A percentile compares a stretch with the other conserved stretches of the same genome.
phyloP scores from a whole-genome alignment of 2,113 vertebrate genomes.

The Mugil cephalus region DNA sequence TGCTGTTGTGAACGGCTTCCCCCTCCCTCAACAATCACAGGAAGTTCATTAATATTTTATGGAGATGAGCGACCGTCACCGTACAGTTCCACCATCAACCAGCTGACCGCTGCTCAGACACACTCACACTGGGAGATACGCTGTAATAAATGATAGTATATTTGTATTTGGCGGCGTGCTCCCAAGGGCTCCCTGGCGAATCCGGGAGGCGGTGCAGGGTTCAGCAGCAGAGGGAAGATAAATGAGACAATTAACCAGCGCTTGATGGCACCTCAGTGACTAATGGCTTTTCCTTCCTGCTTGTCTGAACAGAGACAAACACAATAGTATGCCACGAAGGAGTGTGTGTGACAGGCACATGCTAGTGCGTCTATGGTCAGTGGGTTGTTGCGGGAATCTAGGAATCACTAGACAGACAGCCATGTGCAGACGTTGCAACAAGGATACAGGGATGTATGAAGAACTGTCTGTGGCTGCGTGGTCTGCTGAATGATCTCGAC shows the following conservation, averaged over 20 bases:
- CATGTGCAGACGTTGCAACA: too few species aligned
- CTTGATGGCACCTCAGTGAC: conserved; percentile 75
- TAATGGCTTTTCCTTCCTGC: conserved; percentile 72
- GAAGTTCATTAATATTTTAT: conserved; percentile 28
- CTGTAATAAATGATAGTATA: conserved; percentile 33
- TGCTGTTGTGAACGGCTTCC: not conserved
- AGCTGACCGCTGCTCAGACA: conserved; percentile 2
- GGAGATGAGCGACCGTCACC: not conserved
- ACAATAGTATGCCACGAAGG: conserved; percentile 45
- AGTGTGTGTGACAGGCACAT: not conserved
- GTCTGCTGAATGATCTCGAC: too few species aligned
- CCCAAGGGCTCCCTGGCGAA: conserved; percentile 30
- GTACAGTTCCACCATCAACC: too few species aligned
- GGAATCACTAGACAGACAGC: too few species aligned
- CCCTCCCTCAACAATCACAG: conserved; percentile 9
- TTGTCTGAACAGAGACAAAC: conserved; percentile 63
- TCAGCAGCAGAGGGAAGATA: conserved; percentile 61
- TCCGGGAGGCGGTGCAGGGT: conserved; percentile 20
- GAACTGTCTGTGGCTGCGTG: too few species aligned
- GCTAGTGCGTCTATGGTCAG: too few species aligned
- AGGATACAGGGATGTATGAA: too few species aligned
- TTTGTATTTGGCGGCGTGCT: conserved; percentile 36
- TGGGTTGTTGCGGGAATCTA: too few species aligned
- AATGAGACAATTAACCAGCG: conserved; percentile 69
- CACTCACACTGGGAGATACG: conserved; percentile 5